Conservation (phyloP, 1,140 invertebrate genomes). For the Nebria ingens region DNA sequence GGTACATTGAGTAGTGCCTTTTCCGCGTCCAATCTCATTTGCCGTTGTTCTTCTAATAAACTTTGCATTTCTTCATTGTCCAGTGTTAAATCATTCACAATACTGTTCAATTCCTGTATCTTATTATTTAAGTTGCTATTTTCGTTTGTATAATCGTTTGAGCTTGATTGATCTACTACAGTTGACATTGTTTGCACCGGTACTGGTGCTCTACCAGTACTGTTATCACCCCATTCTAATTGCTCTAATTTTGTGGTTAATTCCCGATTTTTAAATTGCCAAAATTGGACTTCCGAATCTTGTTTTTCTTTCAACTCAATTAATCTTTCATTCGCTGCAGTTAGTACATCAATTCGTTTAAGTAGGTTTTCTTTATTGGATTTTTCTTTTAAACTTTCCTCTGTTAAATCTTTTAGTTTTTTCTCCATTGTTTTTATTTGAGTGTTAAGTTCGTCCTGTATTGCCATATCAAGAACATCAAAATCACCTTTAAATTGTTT, state of each 20-base stretch:
- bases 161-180: background rate
- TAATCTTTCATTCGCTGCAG: constrained; percentile 64
- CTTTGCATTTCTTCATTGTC: constrained; percentile 64
- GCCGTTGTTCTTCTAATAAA: constrained; percentile 47
- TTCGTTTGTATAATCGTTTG: constrained; percentile 12
- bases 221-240: constrained; percentile 44
- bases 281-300: constrained; percentile 52
- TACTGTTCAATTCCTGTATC: constrained; percentile 39
- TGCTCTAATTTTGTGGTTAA: constrained; percentile 47
- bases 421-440: constrained; percentile 56
- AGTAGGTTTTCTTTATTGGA: constrained; percentile 52
- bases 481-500: constrained; percentile 42
- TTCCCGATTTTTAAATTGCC: constrained; percentile 57
- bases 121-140: constrained; percentile 17
- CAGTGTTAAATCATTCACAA: constrained; percentile 47
- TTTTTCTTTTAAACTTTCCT: constrained; percentile 46
- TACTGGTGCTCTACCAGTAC: background rate
- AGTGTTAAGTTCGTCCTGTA: constrained; percentile 60
- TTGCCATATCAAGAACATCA: constrained; percentile 57
- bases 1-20: constrained; percentile 17
- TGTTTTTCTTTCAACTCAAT: constrained; percentile 69
- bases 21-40: constrained; percentile 26
- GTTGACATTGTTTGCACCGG: background rate
- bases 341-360: constrained; percentile 63
- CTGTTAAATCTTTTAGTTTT: constrained; percentile 44